Percentiles rank a stretch among this genome's conserved stretches.
These are phyloP conservation scores for Xiphophorus couchianus DNA, from an alignment of 2,113 vertebrate genomes.

Conservation along the genomic window DNA sequence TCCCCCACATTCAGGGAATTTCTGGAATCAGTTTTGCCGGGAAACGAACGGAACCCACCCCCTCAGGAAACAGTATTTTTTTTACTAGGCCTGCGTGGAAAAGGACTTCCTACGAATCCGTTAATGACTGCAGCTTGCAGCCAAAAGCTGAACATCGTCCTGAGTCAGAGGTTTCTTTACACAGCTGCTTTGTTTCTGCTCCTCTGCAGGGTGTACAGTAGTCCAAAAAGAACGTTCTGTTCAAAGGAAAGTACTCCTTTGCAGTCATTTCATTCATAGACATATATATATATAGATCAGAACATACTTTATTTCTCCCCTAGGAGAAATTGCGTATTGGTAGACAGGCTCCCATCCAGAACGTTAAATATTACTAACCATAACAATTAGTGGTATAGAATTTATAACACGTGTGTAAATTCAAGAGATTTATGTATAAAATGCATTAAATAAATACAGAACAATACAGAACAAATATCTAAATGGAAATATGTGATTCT, in stretches of 20 bases:
- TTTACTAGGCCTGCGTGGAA: not conserved
- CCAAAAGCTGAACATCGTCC: not conserved
- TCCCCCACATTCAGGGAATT: slow-evolving; percentile 28
- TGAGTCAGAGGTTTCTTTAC: not conserved
- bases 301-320: no score
- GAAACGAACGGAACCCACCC: slow-evolving; percentile 2
- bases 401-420: no score
- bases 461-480: no score
- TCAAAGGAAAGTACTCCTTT: not conserved
- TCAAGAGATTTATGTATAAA: no score
- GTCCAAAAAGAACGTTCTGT: not conserved
- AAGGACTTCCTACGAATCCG: not conserved
- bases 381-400: no score
- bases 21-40: slow-evolving; percentile 2
- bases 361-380: no score
- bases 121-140: not conserved
- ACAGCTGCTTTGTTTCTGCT: not conserved
- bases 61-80: not conserved
- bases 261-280: not conserved
- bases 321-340: no score
- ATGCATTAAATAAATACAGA: no score
- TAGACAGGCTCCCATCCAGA: no score
- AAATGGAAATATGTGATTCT: no score
- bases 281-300: no score
- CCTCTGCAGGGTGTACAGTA: not conserved